Base-by-base conservation (phyloP, 2,113 vertebrate species). In the Rhinopomastus cyanomelas region DNA sequence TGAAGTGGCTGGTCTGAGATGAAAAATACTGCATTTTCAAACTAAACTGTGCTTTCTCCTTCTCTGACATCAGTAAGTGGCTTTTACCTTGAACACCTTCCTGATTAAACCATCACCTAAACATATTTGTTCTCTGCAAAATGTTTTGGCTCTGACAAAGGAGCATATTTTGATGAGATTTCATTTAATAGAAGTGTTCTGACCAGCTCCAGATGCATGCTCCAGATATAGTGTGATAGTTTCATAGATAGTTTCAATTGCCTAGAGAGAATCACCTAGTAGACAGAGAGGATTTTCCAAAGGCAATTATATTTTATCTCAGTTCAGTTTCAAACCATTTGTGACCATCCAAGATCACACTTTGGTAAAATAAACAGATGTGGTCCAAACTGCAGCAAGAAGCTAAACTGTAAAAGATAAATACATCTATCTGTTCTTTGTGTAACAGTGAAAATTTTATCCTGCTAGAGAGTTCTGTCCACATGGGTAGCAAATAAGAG, bases 271-370 rank as follows among this genome's bases (percentile, higher is more conserved):
- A 39, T 10, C 71, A 95, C 55, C 66, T 81, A 74, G 66, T 51
- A 90, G 61, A 80, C 44, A 87, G 59, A 87, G 32, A 69, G 61
- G 23, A 29, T 90, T 92, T 86, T 51, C 81, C 83, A 92, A 88
- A 95, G 92, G 67, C 87, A 95, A 90, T 93, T 94, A 84, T 80
- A 61, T 90, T 94, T 94, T 88, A 80, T 95, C 81, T 88, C 55
- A 48, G 51, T 92, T 92, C 12, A 2, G 16, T 82, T 93, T 95
- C 74, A 92, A 85, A 75, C 27, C 36, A 56, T 89, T 95, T 87
- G 44, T 92, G 88, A 89, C 75, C 64, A 68, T 88, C 39, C 46
- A 88, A 75, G 81, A 87, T 66, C 74, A 76, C 0, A 0, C 86
- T 90, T 87, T 59, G 42, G 88, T 87, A 81, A 91, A 91, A 87